Evolutionary conservation across 2,888 invertebrate species (phyloP), one percentile per base, ranked within the genome.

Genomic region (Notodonta ziczac): DNA sequence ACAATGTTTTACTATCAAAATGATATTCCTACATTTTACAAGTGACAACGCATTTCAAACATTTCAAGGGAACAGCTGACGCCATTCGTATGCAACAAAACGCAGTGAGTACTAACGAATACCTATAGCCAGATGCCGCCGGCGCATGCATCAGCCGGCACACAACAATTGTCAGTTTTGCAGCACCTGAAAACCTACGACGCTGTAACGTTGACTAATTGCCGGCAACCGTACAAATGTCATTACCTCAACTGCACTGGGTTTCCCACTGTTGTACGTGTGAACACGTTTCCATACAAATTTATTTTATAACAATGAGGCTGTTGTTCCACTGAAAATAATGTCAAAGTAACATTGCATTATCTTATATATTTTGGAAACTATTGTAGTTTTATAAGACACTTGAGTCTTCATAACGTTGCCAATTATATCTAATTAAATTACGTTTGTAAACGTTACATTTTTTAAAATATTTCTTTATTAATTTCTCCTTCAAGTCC

Each of bases 181-280:
- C 64, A 51, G 60, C 55, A 60, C 56, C 65, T 52, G 52, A 52
- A 32, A 52, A 52, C 32, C 73, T 70, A 70, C 59, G 72, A 65
- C 61, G 63, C 66, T 66, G 67, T 74, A 75, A 74, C 76, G 78
- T 74, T 73, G 74, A 78, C 84, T 90, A 89, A 90, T 89, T 89
- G 88, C 78, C 83, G 78, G 84, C 84, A 86, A 85, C 82, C 77
- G 84, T 78, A 81, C 85, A 89, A 89, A 89, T 75, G 80, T 5
- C 46, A 46, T 46, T 46, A 5, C 13, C n/a, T n/a, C 46, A 46
- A 46, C 46, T n/a, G n/a, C n/a, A 46, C 46, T 46, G 46, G 46
- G 46, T 46, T 46, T 46, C 46, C 46, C 46, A 46, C 10, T 4
- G 10, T 4, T 10, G 42, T 42, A n/a, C 46, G n/a, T n/a, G 46